Base-by-base conservation (phyloP, 2,797 vertebrate species). In the Myoxocephalus aenaeus region DNA sequence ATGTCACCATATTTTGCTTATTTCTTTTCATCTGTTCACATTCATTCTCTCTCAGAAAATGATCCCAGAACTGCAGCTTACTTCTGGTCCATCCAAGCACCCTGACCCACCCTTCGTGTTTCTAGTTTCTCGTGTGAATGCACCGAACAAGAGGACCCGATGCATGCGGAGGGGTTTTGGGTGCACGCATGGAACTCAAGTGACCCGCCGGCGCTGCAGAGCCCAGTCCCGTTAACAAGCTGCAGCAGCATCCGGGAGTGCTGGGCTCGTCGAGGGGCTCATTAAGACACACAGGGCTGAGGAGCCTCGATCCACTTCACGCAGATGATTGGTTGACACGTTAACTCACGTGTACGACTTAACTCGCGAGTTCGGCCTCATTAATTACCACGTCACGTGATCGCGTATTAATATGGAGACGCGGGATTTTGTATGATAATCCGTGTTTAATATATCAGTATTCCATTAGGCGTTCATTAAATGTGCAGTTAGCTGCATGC, bases 161-260 rank as follows among this genome's bases (percentile, higher is more conserved):
- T 59, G 34, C 17, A 50, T 59, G 34, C 17, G 7, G 29, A 44
- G 27, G 27, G 56, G n/a, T 48, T 42, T 4, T 3, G 18, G 11
- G 7, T 8, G 2, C 27, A 20, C 17, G 29, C 36, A 32, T 25
- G 20, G 53, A 73, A 25, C 7, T 38, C 14, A 50, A 22, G 27
- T 38, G 11, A 32, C 25, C 63, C 4, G 36, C n/a, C 40, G 18
- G 17, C 27, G 44, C 58, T 27, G 36, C 11, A 65, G 25, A 32
- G 29, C 27, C 63, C 82, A 50, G 54, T 67, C 40, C 29, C 29
- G 53, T 61, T 32, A 50, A 65, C 22, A 22, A 76, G 65, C 56
- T 58, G 32, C 32, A 32, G 32, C 32, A 59, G 65, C 82, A 61
- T 48, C 73, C 46, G 66, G 38, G 68, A 9, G n/a, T 68, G 56